Evolutionary conservation across 2,888 invertebrate genomes (phyloP), one percentile per base, ranked within the genome.

Genomic region (Cheilosia grossa): DNA sequence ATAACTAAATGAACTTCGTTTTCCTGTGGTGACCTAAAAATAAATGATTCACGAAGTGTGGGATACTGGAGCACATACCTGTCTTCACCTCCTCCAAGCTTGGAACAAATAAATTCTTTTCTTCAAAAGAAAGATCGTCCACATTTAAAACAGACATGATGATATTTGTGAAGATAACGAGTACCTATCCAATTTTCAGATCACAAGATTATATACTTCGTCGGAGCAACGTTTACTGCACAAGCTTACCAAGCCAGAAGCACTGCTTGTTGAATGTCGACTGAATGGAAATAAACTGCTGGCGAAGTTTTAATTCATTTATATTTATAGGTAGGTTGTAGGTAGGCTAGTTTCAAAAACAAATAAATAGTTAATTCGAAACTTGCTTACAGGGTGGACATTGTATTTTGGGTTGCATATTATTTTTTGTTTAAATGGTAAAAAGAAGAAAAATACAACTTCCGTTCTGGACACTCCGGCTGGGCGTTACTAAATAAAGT

Each of bases 51-150:
- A 53, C 13, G 13, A 7, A 17, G 15, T 21, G 19, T 15, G 19
- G 24, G 6, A 19, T 17, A 27, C 27, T 5, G 15, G 24, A 13
- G 33, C 19, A 81, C 89, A 88, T 63, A 91, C 91, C 95, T 88
- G 93, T 91, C 64, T 94, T 94, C n/a, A 96, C 90, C 90, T 96
- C 96, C 47, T 94, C 92, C 44, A 96, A 91, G 0, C 94, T 90
- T 15, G 96, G 96, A 73, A 92, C 92, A 90, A 93, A 90, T 33
- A 95, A 91, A n/a, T 93, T 88, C 90, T 94, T 94, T 89, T 94
- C 94, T 89, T 93, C 93, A 85, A 93, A 92, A 2, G 92, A 89
- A 81, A 94, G 86, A 56, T 90, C 88, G 37, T 88, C 88, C 13
- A 91, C 90, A 61, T 89, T 89, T 69, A 92, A 87, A 21, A 89